Evolutionary conservation across 2,113 vertebrate species (phyloP), one percentile per base, ranked within the genome.

Genomic region (Agelaius phoeniceus): DNA sequence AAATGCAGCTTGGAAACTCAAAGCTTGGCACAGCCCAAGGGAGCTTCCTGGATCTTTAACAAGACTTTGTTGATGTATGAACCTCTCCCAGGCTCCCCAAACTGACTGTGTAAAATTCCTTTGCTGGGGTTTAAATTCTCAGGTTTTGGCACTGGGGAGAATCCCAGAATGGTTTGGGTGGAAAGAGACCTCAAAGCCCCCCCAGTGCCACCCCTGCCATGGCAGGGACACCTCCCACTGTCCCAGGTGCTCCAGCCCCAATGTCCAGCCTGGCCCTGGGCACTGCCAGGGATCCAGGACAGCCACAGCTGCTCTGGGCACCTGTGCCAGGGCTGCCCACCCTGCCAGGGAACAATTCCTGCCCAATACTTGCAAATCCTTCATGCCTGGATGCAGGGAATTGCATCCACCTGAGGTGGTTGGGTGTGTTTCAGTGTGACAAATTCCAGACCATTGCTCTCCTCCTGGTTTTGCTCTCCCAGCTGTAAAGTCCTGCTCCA

Each of bases 371-470:
- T 87, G 7, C 49, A 39, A 44, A 44, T 17, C 30, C 7, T 35
- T n/a, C 4, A 1, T 19, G 8, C 0, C 3, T 22, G 24, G 2
- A 2, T 15, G 44, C 22, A 48, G 33, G 54, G 12, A 54, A 6
- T 2, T 6, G 51, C 68, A 41, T 49, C 14, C 11, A 7, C 17
- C 15, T 0, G 15, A 72, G 59, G 31, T 8, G 9, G 31, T 10
- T 58, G 74, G 39, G 8, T 30, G 24, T 82, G 30, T 69, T 91
- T 90, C 7, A 33, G 52, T 33, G 27, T 37, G 58, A 41, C 49
- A 58, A 15, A 30, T 16, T 43, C 41, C 63, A 94, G 21, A 43
- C 4, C 4, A 8, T 23, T 17, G 24, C 5, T 84, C 19, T 81
- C 71, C 44, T 26, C 26, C 22, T 51, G 46, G 7, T 48, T 46